Base-by-base conservation (phyloP, 2,888 invertebrate species). In the Xestia c-nigrum region DNA sequence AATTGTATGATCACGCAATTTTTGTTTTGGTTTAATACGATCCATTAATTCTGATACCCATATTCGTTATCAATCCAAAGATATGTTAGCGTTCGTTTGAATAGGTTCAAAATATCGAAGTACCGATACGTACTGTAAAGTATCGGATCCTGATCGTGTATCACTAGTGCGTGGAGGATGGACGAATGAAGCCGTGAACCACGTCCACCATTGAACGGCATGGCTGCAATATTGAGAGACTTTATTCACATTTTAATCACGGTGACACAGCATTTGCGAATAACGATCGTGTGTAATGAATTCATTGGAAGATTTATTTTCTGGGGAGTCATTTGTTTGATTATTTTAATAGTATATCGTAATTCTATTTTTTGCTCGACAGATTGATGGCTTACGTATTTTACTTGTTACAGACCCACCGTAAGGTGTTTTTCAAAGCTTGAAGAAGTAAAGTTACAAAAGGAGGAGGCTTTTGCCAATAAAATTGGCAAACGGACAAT, bases 171-270 rank as follows among this genome's bases (percentile, higher is more conserved):
- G 83, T 80, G 73, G 74, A 47, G 72, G 84, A 73, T 72, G 79
- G 72, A 80, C 59, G 69, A 68, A 61, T 81, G 68, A 74, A 80
- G 70, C 67, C 40, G 67, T 75, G 72, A 78, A 55, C 55, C 66
- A 59, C 74, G 67, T 75, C 67, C 74, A 61, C 63, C 61, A 52
- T 83, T 71, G 70, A 75, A 69, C 61, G 43, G 72, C 78, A 68
- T 24, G 69, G 66, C 72, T 70, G 81, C 67, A 70, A 72, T 82
- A 85, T 78, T 81, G 78, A 82, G 72, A 68, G 83, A 21, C n/a
- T 69, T n/a, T 66, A 55, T 83, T 85, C 86, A 38, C 19, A 70
- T 70, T 84, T 85, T 85, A 81, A 85, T 84, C 69, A 85, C 86
- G 67, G 57, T 68, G 40, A 69, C 61, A 24, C 67, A 71, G 70